Evolutionary conservation across 2,113 vertebrate genomes (phyloP).

Genomic region (Pelecanoides urinatrix): DNA sequence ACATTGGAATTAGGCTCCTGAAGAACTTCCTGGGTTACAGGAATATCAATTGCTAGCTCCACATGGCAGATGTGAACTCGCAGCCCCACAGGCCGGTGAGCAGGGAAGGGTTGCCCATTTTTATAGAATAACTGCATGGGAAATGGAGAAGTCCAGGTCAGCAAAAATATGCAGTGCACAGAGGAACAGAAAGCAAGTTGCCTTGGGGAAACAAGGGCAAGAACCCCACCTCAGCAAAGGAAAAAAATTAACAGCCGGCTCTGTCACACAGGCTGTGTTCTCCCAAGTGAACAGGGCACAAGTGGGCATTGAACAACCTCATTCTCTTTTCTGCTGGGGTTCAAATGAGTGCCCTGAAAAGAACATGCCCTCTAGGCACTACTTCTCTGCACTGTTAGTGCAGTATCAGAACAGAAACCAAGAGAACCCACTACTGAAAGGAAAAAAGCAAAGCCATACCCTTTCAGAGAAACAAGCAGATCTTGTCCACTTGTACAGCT

Average conservation of each 20-base stretch:
- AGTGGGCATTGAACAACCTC: neutral
- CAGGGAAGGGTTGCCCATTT: slow-evolving; percentile 95
- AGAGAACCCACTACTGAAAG: neutral
- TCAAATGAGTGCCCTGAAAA: neutral
- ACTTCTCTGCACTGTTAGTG: neutral
- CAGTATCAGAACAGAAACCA: neutral
- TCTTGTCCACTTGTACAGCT: neutral
- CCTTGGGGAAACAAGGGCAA: neutral
- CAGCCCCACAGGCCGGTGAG: slow-evolving; percentile 89
- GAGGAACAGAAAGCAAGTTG: neutral
- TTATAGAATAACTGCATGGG: slow-evolving; percentile 90
- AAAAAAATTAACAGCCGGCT: neutral
- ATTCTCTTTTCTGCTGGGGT: neutral
- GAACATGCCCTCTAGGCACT: neutral
- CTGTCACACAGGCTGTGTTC: neutral
- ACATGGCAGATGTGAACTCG: slow-evolving; percentile 94
- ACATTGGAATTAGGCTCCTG: slow-evolving; percentile 91
- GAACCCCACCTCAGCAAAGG: neutral
- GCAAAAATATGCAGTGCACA: neutral
- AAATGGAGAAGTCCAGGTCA: slow-evolving; percentile 7
- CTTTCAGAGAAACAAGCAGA: neutral
- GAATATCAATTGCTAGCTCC: slow-evolving; percentile 93
- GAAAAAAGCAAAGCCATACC: neutral
- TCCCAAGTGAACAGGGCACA: neutral
- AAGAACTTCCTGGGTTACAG: slow-evolving; percentile 94